These are phyloP conservation scores for Tachina lurida DNA, from an alignment of 2,888 invertebrate species.

Conservation along the genomic window DNA sequence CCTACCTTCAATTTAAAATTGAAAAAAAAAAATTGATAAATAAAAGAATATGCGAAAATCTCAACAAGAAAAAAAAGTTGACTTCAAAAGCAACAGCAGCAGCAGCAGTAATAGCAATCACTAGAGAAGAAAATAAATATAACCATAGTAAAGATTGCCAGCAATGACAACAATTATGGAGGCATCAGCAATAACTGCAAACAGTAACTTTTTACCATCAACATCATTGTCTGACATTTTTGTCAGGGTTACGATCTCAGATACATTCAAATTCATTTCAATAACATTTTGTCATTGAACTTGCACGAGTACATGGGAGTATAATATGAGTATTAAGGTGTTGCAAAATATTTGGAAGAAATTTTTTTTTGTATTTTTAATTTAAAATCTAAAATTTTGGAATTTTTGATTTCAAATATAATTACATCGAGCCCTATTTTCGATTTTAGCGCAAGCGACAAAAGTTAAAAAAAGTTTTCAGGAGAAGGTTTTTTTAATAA, in stretches of 20 bases:
- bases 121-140: slow-evolving; percentile 26
- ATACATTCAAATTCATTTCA: slow-evolving; percentile 64
- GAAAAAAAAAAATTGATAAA: not conserved
- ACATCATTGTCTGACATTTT: slow-evolving; percentile 58
- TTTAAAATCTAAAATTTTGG: too few species aligned
- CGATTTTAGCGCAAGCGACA: too few species aligned
- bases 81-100: slow-evolving; percentile 35
- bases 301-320: not conserved
- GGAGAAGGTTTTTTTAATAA: too few species aligned
- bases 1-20: slow-evolving; percentile 27
- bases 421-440: too few species aligned
- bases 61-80: slow-evolving; percentile 15
- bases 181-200: slow-evolving; percentile 56
- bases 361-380: not conserved
- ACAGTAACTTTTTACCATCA: slow-evolving; percentile 45
- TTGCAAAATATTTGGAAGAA: not conserved
- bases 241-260: slow-evolving; percentile 56
- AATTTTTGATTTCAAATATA: too few species aligned
- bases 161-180: slow-evolving; percentile 47
- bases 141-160: slow-evolving; percentile 44
- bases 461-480: too few species aligned
- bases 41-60: not conserved
- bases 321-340: slow-evolving; percentile 3
- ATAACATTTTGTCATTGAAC: slow-evolving; percentile 46
- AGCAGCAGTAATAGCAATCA: slow-evolving; percentile 29